Evolutionary conservation across 37 sponge, comb jelly and placozoan species (phyloP), one percentile per base, ranked within the genome.

Genomic region (Geodia barretti): DNA sequence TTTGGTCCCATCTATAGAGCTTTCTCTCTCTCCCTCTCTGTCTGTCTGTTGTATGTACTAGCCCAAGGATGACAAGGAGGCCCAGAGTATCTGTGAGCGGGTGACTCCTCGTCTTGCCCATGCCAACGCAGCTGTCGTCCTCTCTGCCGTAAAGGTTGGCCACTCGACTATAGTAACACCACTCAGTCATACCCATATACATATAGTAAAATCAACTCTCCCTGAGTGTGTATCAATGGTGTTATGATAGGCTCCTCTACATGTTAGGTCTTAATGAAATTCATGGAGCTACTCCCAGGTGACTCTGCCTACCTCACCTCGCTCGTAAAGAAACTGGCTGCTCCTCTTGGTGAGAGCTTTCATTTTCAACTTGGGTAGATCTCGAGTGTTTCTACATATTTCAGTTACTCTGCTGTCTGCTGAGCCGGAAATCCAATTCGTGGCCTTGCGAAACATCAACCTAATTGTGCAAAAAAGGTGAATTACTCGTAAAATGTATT

Each of bases 371-470:
- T n/a, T n/a, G n/a, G n/a, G n/a, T n/a, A n/a, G n/a, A n/a, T n/a
- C n/a, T n/a, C n/a, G n/a, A n/a, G n/a, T 4, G 19, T 68, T 0
- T n/a, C 14, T 34, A 36, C 41, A 2, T 88, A 20, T 47, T 60
- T 30, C 83, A 91, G 97, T 98, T 7, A 98, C 99, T 11, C 76
- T 98, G 67, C 74, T 98, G 20, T 98, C 99, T 47, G 73, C 93
- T 70, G 96, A 98, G 79, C 89, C 99, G 34, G 99, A 98, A 83
- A 92, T 98, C 17, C 99, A 98, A 92, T 98, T 95, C 84, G 99
- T 98, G 25, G 94, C 99, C 8, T 80, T 98, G 75, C 73, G 99
- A 60, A 98, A 98, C 84, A 98, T 98, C 85, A 96, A 96, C 82
- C 90, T 98, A 28, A 86, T 98, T 60, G 99, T 98, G 24, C 99